Evolutionary conservation across 2,113 vertebrate species (phyloP), one percentile per base, ranked within the genome.

Genomic region (Chaetodon auriga): DNA sequence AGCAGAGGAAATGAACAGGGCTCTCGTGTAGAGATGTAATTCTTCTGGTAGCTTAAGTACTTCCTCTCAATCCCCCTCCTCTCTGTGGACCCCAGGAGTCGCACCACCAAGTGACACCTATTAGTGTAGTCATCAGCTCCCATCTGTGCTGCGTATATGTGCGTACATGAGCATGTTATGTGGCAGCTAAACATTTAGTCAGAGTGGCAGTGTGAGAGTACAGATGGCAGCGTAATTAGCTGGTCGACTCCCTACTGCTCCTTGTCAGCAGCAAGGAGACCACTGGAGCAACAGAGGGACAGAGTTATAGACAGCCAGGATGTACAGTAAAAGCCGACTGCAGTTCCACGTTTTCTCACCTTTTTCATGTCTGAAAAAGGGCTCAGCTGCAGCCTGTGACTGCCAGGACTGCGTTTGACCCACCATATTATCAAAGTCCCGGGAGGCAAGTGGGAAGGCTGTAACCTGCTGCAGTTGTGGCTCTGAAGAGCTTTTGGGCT

Each of bases 141-240:
- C 92, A 92, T 93, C 92, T 93, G 91, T 75, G 87, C 75, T 23
- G 83, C 30, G 23, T 89, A 46, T 48, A 61, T 81, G 77, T 78
- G 86, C 66, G 80, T 81, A 81, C 80, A 68, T 78, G 80, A 76
- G 72, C 70, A 15, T 68, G 89, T 85, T 55, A 57, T 65, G 81
- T 77, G 79, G 84, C 80, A 54, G 68, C 89, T 81, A 87, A 89
- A 82, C 90, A 76, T 92, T 90, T 87, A 89, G 91, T 91, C 89
- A 90, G 89, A 75, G 77, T 43, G 73, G 61, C 64, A 49, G 76
- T 57, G 85, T 73, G 74, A 80, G 76, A 25, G 78, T 88, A 68
- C 93, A 94, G 92, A 94, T 93, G 92, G 92, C 82, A 35, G 57
- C n/a, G 71, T 88, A 92, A 94, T 93, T 87, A 90, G 55, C 71